Evolutionary conservation across 1,140 invertebrate genomes (phyloP).

Genomic region (Drosophila sproati): DNA sequence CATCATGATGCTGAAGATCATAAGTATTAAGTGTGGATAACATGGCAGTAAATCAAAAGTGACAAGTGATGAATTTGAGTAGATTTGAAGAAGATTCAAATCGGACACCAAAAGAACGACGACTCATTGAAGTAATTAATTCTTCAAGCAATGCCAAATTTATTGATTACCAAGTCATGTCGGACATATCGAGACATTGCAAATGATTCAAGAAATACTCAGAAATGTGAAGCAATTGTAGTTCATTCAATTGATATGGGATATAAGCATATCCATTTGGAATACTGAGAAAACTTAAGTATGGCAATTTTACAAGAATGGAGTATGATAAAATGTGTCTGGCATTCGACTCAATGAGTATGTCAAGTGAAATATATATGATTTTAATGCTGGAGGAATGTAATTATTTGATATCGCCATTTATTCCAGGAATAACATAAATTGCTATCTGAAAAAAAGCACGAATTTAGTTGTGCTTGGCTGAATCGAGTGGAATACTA

Average conservation of each 20-base stretch:
- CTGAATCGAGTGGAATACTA: too few relatives aligned
- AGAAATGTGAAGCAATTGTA: slow-evolving; percentile 1
- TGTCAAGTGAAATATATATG: too few relatives aligned
- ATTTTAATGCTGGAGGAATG: too few relatives aligned
- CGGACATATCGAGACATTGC: not conserved
- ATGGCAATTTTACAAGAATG: too few relatives aligned
- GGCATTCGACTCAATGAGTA: too few relatives aligned
- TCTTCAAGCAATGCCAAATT: slow-evolving; percentile 26
- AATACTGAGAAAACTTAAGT: too few relatives aligned
- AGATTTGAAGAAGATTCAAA: slow-evolving; percentile 17
- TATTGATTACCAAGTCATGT: slow-evolving; percentile 17
- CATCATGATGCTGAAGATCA: slow-evolving; percentile 22
- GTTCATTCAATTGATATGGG: not conserved
- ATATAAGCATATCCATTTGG: too few relatives aligned
- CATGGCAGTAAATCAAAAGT: slow-evolving; percentile 67
- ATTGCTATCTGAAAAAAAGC: not conserved
- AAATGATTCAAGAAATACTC: slow-evolving; percentile 8
- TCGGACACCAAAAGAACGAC: slow-evolving; percentile 19
- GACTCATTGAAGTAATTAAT: not conserved
- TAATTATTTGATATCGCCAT: not conserved
- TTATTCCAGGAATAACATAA: not conserved
- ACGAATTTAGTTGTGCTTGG: slow-evolving; percentile 1
- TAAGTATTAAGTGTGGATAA: slow-evolving; percentile 31
- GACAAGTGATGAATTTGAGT: slow-evolving; percentile 56
- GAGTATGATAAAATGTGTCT: too few relatives aligned